phyloP scores from a whole-genome alignment of 2,888 invertebrate species.

The Gymnocheta viridis region DNA sequence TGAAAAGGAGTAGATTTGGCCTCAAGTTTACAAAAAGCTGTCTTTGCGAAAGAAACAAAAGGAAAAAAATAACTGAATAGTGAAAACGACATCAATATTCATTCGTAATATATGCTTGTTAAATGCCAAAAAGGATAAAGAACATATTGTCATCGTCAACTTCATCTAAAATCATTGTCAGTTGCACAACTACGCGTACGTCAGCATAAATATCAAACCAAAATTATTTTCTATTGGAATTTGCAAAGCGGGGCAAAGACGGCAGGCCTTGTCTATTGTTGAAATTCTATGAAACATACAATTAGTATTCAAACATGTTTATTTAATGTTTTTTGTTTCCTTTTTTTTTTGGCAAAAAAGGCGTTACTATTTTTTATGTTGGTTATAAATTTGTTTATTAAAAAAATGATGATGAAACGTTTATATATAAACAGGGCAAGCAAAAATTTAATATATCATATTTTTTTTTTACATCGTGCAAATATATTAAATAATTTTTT shows the following conservation, averaged over 20 bases:
- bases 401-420: no score
- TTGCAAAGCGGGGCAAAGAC: background rate
- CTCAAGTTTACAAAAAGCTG: background rate
- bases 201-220: slow-evolving; percentile 47
- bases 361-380: slow-evolving; percentile 47
- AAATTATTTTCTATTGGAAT: background rate
- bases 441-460: no score
- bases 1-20: background rate
- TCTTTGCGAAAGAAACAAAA: background rate
- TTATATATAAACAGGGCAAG: background rate
- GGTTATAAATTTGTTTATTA: slow-evolving; percentile 19
- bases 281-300: background rate
- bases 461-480: no score
- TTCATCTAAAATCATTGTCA: slow-evolving; percentile 25
- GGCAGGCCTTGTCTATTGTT: slow-evolving; percentile 1
- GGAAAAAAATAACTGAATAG: slow-evolving; percentile 15
- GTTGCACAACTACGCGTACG: slow-evolving; percentile 37
- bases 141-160: slow-evolving; percentile 18
- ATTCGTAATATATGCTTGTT: slow-evolving; percentile 31
- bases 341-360: slow-evolving; percentile 30
- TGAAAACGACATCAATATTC: slow-evolving; percentile 21
- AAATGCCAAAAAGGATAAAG: slow-evolving; percentile 44
- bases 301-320: background rate
- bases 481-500: no score
- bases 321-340: slow-evolving; percentile 48